These are phyloP conservation scores for Dendrolimus houi DNA, from an alignment of 2,888 invertebrate genomes.

Conservation along the genomic window DNA sequence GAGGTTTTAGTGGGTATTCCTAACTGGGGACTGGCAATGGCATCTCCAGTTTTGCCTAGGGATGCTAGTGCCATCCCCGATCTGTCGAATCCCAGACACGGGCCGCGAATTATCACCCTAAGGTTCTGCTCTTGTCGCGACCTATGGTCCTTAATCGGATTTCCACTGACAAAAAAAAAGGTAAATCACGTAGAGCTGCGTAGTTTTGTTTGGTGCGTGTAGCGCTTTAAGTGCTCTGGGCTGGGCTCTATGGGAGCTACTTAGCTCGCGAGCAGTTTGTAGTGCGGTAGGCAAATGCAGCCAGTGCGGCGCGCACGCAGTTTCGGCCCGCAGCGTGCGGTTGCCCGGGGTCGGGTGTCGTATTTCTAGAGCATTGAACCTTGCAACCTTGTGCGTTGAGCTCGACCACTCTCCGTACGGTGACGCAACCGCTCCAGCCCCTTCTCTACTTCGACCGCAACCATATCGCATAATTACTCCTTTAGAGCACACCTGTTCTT, in stretches of 20 bases:
- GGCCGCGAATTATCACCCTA: no score
- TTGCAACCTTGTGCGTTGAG: constrained; percentile 75
- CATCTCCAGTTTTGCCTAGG: no score
- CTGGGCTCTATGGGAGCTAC: constrained; percentile 11
- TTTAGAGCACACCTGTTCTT: constrained; percentile 67
- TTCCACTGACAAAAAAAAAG: no score
- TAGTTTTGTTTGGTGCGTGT: constrained; percentile 7
- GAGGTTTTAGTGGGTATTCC: no score
- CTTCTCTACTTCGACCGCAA: constrained; percentile 58
- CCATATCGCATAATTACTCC: constrained; percentile 66
- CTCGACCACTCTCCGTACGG: constrained; percentile 66
- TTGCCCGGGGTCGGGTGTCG: constrained; percentile 65
- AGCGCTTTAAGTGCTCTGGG: constrained; percentile 8
- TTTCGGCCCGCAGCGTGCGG: constrained; percentile 39
- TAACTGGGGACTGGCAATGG: no score
- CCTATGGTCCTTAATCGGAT: no score
- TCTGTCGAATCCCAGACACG: no score
- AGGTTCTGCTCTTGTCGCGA: no score
- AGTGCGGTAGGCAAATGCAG: constrained; percentile 14
- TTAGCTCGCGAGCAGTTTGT: constrained; percentile 1
- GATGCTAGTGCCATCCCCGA: no score
- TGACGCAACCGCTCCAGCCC: constrained; percentile 70
- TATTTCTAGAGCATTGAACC: constrained; percentile 76
- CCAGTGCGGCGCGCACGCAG: constrained; percentile 25
- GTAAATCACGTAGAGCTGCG: constrained; percentile 17